Percentiles rank a stretch among this genome's conserved stretches.
Evolutionary conservation across 1,140 invertebrate species (phyloP).

Genomic region (Amyelois transitella): DNA sequence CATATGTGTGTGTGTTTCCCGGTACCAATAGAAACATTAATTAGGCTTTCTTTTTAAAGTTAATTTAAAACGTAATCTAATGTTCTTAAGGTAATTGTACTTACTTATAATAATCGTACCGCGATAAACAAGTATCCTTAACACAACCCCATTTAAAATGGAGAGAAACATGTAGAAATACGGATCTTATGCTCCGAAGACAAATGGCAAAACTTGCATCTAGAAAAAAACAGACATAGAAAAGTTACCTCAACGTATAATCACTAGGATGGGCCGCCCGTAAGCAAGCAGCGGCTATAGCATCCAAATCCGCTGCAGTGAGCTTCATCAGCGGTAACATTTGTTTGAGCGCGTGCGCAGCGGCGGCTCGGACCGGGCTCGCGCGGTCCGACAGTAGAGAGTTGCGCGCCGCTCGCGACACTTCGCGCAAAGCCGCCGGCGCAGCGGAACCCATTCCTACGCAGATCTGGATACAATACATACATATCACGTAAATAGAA

Average conservation of each 20-base stretch:
- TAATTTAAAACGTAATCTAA: too few species aligned
- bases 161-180: too few species aligned
- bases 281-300: conserved; percentile 52
- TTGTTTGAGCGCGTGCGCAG: conserved; percentile 38
- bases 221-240: too few species aligned
- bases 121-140: too few species aligned
- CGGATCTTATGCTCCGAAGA: too few species aligned
- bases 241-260: conserved; percentile 41
- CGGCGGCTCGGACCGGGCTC: conserved; percentile 41
- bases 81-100: too few species aligned
- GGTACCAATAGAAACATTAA: neutral
- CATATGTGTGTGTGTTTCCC: neutral
- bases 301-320: conserved; percentile 49
- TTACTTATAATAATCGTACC: too few species aligned
- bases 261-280: conserved; percentile 53
- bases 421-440: conserved; percentile 45
- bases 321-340: conserved; percentile 49
- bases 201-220: too few species aligned
- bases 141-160: too few species aligned
- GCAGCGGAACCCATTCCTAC: conserved; percentile 65
- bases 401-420: conserved; percentile 46
- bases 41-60: neutral
- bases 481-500: neutral
- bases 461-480: conserved; percentile 38
- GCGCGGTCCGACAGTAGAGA: conserved; percentile 46